Conservation (phyloP, 2,888 invertebrate species). For the Catocala fraxini region DNA sequence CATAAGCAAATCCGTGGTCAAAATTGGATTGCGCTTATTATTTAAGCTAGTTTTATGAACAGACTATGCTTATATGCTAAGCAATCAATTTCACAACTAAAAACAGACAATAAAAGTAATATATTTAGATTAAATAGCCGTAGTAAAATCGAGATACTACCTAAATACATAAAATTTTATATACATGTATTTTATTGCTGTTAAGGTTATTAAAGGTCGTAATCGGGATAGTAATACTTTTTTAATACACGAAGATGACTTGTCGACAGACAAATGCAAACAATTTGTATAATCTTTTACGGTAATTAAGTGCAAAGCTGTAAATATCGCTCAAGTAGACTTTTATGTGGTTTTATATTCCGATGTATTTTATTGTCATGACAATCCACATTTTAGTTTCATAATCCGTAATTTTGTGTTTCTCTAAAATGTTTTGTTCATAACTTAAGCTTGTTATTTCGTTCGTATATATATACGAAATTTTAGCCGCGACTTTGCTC, state of each 20-base stretch:
- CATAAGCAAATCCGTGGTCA: too few relatives aligned
- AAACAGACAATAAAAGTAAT: constrained; percentile 1
- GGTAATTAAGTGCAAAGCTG: constrained; percentile 14
- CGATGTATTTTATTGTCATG: constrained; percentile 7
- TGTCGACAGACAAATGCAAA: constrained; percentile 9
- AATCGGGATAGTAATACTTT: constrained; percentile 7
- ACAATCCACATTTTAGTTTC: constrained; percentile 9
- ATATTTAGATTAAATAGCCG: constrained; percentile 1
- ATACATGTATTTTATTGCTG: constrained; percentile 14
- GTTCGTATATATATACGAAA: too few relatives aligned
- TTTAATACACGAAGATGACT: constrained; percentile 5
- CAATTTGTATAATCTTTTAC: constrained; percentile 4
- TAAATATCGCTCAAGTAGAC: constrained; percentile 16
- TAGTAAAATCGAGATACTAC: constrained; percentile 7
- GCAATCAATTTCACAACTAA: not conserved
- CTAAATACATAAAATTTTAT: constrained; percentile 4
- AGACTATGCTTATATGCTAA: not conserved
- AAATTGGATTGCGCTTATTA: constrained; percentile 44
- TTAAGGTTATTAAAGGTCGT: constrained; percentile 12
- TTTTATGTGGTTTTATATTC: constrained; percentile 4
- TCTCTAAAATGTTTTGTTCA: not conserved
- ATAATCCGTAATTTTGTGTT: constrained; percentile 3
- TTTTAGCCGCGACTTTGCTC: too few relatives aligned
- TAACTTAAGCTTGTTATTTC: not conserved
- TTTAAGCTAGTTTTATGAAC: constrained; percentile 19